Base-by-base conservation (phyloP, 1,140 invertebrate genomes). In the Drosophila albomicans region DNA sequence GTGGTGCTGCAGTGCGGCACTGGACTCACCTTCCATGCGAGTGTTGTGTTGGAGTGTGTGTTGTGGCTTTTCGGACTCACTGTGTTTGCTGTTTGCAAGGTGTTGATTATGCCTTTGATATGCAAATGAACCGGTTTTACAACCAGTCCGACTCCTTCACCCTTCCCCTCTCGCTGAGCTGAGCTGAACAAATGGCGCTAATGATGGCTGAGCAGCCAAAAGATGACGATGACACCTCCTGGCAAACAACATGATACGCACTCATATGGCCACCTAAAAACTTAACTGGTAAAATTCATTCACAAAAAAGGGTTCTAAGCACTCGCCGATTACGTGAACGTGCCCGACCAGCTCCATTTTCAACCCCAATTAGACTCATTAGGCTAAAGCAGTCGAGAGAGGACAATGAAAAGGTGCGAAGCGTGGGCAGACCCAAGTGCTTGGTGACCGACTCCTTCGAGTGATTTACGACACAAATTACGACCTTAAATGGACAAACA, bases 101-200 rank as follows among this genome's bases (percentile, higher is more conserved):
- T 89, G 85, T 81, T 89, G 85, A 89, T 89, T 89, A 89, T 85
- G 85, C 85, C 81, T 89, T 89, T 89, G 85, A 89, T 89, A 89
- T 89, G 85, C 85, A 89, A 89, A 89, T 89, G 85, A 88, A 88
- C 84, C 65, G 80, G 84, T 88, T 88, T 81, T 72, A 84, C 67
- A 54, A 48, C 38, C 51, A 46, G 25, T 54, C 49, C 38, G 5
- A 61, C 68, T 25, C 30, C 30, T 32, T 32, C 59, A 45, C 11
- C 52, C 43, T 52, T 45, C 30, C 56, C 5, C 25, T 13, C 32
- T 1, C 56, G 8, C 25, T 32, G 6, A 1, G 8, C 25, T 32
- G 5, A 13, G n/a, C 41, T 30, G 15, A 62, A 87, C 84, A 84
- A 84, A 84, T 78, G 85, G 85, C 84, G 84, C 80, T 87, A 88